Percentiles rank a stretch among this genome's conserved stretches.
Conservation (phyloP, 2,113 vertebrate genomes). For the Rhinoderma darwinii region DNA sequence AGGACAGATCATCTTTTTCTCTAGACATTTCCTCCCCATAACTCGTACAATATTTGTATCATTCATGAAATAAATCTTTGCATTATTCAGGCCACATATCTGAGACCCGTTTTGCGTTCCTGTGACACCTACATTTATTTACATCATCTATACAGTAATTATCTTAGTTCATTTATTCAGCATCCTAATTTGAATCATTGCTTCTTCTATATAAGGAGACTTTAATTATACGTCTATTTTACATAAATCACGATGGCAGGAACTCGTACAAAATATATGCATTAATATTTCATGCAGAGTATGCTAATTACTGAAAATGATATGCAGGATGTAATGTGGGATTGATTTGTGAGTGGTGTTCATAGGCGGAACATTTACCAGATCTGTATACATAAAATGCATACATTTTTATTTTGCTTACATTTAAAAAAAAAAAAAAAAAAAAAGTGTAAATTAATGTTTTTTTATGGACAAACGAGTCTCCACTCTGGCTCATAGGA, state of each 20-base stretch:
- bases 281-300: constrained; percentile 16
- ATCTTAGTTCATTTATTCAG: constrained; percentile 6
- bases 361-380: not conserved
- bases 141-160: constrained; percentile 13
- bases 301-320: constrained; percentile 12
- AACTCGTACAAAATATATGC: constrained; percentile 11
- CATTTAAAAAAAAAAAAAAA: not conserved
- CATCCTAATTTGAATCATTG: constrained; percentile 18
- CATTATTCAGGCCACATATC: not conserved
- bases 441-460: not conserved
- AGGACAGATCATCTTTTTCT: not conserved
- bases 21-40: not conserved
- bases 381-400: not conserved
- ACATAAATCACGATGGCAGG: constrained; percentile 29
- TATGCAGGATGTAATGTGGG: not conserved
- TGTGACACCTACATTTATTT: constrained; percentile 29
- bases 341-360: constrained; percentile 19
- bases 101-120: not conserved
- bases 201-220: constrained; percentile 13
- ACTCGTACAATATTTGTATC: not conserved
- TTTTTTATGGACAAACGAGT: too few relatives aligned
- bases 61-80: constrained; percentile 4
- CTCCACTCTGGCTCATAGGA: too few relatives aligned
- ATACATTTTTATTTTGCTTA: not conserved
- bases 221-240: constrained; percentile 19